Base-by-base conservation (phyloP, 2,113 vertebrate genomes). In the Tringa solitaria region DNA sequence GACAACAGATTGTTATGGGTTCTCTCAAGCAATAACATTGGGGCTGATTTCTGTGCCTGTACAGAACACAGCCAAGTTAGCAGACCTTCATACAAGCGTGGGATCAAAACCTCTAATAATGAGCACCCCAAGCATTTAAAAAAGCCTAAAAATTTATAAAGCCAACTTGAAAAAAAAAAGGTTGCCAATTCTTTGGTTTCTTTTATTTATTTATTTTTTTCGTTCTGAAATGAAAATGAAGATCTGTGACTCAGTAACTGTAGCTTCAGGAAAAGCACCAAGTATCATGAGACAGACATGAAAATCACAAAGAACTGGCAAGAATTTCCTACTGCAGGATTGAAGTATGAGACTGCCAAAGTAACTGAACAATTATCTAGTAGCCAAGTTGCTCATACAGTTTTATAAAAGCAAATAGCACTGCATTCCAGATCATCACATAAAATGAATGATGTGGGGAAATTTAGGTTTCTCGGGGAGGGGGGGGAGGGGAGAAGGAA, bases 251-350 rank as follows among this genome's bases (percentile, higher is more conserved):
- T 96, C 51, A 67, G 64, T 69, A 90, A 81, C 83, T 74, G 72
- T 23, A 96, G 85, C 68, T 92, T 93, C 54, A 74, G 64, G 51
- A 90, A 80, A 96, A 88, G 80, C 68, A 93, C 26, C 15, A 77
- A 95, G 51, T 64, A 76, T 78, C 87, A 53, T 64, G 68, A 94
- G 79, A 74, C 75, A 92, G 63, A 84, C 75, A 68, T 28, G 87
- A 94, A 95, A 84, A 95, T 96, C 87, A 93, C 85, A 87, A 96
- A 90, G 86, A 88, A 88, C 79, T 95, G 93, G 93, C 92, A 96
- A 89, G 87, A 92, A 80, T 78, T 86, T 75, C 60, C 48, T 50
- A 43, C 22, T 69, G 45, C 63, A 94, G 89, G 46, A 91, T 26
- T 84, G 90, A 88, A 94, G 92, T 14, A 23, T 9, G 43, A 93